A percentile compares a stretch with the other conserved stretches of the same genome.
Evolutionary conservation across 2,113 vertebrate species (phyloP).

Genomic region (Corydoras maculifer): DNA sequence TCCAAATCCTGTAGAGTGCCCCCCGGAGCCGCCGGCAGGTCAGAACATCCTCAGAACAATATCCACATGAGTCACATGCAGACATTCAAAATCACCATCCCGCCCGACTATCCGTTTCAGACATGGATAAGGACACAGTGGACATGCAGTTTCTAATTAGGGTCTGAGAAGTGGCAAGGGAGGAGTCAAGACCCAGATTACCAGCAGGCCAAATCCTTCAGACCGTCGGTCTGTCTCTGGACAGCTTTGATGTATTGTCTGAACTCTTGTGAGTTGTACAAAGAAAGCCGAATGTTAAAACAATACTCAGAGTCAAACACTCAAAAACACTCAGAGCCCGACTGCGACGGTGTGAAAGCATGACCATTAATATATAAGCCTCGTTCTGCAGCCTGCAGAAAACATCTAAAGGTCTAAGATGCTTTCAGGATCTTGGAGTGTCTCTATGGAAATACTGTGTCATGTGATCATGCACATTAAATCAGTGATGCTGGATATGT

Average conservation of each 20-base stretch:
- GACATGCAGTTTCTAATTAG: slow-evolving; percentile 47
- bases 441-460: no score
- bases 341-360: no score
- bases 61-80: slow-evolving; percentile 11
- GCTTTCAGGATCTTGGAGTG: no score
- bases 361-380: no score
- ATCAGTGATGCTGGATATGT: no score
- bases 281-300: no score
- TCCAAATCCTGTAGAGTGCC: slow-evolving; percentile 23
- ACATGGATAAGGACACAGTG: slow-evolving; percentile 45
- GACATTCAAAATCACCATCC: slow-evolving; percentile 30
- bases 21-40: slow-evolving; percentile 6
- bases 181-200: slow-evolving; percentile 66
- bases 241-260: slow-evolving; percentile 20
- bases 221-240: slow-evolving; percentile 13
- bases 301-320: no score
- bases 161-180: slow-evolving; percentile 48
- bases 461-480: no score
- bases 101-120: slow-evolving; percentile 40
- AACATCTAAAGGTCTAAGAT: no score
- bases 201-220: slow-evolving; percentile 45
- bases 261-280: slow-evolving; percentile 1
- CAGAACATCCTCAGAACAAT: slow-evolving; percentile 16
- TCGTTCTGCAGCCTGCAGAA: no score
- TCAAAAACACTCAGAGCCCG: no score